Base-by-base conservation (phyloP, 2,797 vertebrate genomes). In the Semaprochilodus insignis region DNA sequence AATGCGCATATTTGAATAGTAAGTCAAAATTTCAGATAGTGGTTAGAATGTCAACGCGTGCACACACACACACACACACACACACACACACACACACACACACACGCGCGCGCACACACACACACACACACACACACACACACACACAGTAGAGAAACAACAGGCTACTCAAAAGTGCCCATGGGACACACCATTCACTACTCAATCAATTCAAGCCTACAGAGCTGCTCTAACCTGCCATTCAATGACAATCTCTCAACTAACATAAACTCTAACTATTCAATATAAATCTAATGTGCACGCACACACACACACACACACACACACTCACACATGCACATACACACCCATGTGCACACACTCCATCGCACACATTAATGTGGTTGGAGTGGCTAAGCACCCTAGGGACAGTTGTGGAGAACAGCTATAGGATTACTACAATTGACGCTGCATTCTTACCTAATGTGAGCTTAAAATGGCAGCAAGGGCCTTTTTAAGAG, bases 371-470 rank as follows among this genome's bases (percentile, higher is more conserved):
- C 54, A 79, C 81, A 82, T 84, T 85, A 69, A 31, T 78, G 65
- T 63, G 78, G 16, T 67, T 60, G 21, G 67, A 69, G 73, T 62
- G 51, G 70, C 52, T 77, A 34, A 78, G 66, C 76, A 80, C 93
- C 91, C 88, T 88, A 8, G 86, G 92, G 93, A 93, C 88, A 84
- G 88, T 83, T 87, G 87, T 89, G 86, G 90, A 84, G 91, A 91
- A 89, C 88, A 86, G 88, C 91, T 94, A 93, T 94, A 91, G 92
- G 91, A 93, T 95, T 94, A 94, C 92, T 85, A 91, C 90, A 93
- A 92, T 90, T 91, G 92, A 88, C 80, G 86, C 86, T 92, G 91
- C 89, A 90, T 91, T 91, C 91, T 93, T 93, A 48, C 88, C 91
- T 89, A 94, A 93, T 94, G 92, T 93, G 91, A 87, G 90, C 13